phyloP scores from a whole-genome alignment of 2,113 vertebrate genomes.

The Excalfactoria chinensis region DNA sequence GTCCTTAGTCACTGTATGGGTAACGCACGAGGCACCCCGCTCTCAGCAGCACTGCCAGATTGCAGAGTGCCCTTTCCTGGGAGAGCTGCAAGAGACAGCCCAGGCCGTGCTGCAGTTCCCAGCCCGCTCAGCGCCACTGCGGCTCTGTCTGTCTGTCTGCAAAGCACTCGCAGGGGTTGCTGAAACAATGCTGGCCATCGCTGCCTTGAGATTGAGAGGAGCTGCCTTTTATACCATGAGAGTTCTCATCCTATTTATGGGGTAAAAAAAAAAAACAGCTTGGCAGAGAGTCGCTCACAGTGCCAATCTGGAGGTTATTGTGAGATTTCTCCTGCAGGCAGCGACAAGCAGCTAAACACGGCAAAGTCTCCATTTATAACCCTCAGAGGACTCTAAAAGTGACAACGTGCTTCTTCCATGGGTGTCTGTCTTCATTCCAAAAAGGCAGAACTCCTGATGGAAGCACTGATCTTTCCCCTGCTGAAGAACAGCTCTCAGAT shows the following conservation, averaged over 20 bases:
- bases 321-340: background rate
- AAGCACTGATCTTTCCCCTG: accelerated
- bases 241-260: background rate
- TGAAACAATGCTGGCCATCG: accelerated
- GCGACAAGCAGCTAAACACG: background rate
- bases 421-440: background rate
- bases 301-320: background rate
- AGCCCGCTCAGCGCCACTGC: too few relatives aligned
- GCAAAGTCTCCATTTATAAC: background rate
- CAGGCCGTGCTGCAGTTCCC: too few relatives aligned
- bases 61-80: background rate
- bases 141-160: too few relatives aligned
- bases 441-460: background rate
- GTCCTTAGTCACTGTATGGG: background rate
- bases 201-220: background rate
- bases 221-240: background rate
- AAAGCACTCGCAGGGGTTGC: background rate
- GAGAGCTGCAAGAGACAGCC: background rate
- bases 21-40: background rate
- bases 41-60: background rate
- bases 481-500: background rate
- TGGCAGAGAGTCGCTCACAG: background rate
- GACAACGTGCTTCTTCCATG: accelerated
- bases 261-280: background rate
- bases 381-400: background rate